Evolutionary conservation across 2,113 vertebrate genomes (phyloP).

Genomic region (Calyptomena viridis): DNA sequence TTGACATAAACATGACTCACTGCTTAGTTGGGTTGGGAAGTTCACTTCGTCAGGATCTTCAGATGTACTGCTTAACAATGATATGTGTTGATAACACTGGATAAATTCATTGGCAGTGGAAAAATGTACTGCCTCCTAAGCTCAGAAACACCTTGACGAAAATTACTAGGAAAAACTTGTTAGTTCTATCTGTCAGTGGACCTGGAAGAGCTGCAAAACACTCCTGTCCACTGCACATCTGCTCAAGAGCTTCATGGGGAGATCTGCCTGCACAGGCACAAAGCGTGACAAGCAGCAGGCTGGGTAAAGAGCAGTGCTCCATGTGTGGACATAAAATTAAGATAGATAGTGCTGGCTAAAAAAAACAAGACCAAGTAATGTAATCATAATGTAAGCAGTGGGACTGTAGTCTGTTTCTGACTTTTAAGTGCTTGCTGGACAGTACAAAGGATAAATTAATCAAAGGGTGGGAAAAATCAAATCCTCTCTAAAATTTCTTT

Average conservation of each 20-base stretch:
- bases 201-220: background rate
- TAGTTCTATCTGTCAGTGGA: background rate
- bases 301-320: background rate
- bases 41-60: background rate
- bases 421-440: background rate
- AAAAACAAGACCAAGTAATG: background rate
- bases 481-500: background rate
- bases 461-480: background rate
- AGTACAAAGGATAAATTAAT: background rate
- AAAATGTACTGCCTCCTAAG: background rate
- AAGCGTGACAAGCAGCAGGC: background rate
- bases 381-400: background rate
- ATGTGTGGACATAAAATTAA: background rate
- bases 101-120: background rate
- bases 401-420: background rate
- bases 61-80: background rate
- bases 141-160: background rate
- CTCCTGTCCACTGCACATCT: background rate
- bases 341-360: background rate
- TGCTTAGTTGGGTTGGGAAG: background rate
- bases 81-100: background rate
- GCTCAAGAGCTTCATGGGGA: background rate
- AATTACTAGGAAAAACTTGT: background rate
- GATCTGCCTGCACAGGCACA: background rate
- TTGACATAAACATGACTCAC: background rate